Percentiles rank a stretch among this genome's conserved stretches.
Evolutionary conservation across 2,797 vertebrate species (phyloP).

Genomic region (Cuniculus paca): DNA sequence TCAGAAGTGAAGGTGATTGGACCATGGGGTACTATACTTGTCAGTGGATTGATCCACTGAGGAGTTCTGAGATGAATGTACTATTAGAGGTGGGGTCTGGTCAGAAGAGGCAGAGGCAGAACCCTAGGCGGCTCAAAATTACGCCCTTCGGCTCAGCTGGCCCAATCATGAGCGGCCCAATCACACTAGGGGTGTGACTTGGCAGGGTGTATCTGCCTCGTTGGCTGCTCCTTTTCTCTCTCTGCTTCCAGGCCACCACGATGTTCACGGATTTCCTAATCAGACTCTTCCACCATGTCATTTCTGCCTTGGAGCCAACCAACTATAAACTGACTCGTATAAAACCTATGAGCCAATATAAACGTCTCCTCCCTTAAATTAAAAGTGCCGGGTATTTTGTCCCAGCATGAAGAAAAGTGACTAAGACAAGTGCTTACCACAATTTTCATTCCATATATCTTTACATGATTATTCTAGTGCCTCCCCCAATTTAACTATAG

Average conservation of each 20-base stretch:
- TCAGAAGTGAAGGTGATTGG: not conserved
- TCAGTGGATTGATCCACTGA: not conserved
- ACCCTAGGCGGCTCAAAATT: slow-evolving; percentile 74
- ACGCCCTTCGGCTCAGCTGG: not conserved
- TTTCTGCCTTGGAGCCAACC: not conserved
- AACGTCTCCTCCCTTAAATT: not conserved
- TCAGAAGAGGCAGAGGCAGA: slow-evolving; percentile 41
- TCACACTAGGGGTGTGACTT: not conserved
- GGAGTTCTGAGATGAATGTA: not conserved
- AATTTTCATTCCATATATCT: not conserved
- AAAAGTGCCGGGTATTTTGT: not conserved
- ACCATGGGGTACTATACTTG: not conserved
- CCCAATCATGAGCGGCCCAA: slow-evolving; percentile 66
- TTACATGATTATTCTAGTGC: not conserved
- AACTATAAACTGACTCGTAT: not conserved
- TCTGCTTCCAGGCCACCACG: not conserved
- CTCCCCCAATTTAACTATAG: not conserved
- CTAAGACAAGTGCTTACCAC: not conserved
- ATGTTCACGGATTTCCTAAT: not conserved
- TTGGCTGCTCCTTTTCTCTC: not conserved
- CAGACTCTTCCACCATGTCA: not conserved
- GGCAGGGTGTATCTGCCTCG: not conserved
- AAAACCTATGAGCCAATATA: not conserved
- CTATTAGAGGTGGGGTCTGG: not conserved
- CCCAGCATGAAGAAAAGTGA: not conserved